Conservation (phyloP, 2,888 invertebrate genomes). For the Antheraea yamamai region DNA sequence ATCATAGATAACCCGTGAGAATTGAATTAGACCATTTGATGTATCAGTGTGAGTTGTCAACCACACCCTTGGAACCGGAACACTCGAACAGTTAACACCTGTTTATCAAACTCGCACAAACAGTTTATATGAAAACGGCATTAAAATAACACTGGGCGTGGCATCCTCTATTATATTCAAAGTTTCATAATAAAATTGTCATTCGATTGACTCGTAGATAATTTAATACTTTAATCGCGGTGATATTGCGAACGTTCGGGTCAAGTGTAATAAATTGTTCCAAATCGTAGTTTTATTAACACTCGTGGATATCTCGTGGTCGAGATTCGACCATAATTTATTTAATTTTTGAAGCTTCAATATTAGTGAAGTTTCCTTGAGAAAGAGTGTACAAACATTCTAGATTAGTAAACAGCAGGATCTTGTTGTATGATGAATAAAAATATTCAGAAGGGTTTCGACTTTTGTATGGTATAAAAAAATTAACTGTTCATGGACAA, state of each 20-base stretch:
- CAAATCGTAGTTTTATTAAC: neutral
- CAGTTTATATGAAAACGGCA: neutral
- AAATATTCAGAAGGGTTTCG: too few relatives aligned
- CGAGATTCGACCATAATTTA: too few relatives aligned
- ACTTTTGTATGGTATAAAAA: too few relatives aligned
- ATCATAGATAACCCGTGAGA: neutral
- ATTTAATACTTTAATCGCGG: constrained; percentile 14
- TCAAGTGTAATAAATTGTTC: constrained; percentile 3
- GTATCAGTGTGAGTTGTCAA: too few relatives aligned
- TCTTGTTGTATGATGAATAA: too few relatives aligned
- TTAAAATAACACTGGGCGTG: neutral
- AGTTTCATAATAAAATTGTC: constrained; percentile 16
- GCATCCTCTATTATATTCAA: constrained; percentile 4
- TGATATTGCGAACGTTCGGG: neutral
- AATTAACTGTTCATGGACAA: too few relatives aligned
- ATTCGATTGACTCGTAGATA: constrained; percentile 13
- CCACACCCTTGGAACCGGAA: neutral
- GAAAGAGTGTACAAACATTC: too few relatives aligned
- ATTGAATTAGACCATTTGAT: neutral
- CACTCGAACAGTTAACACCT: neutral
- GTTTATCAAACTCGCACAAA: neutral
- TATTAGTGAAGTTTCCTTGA: too few relatives aligned
- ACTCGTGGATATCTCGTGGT: neutral
- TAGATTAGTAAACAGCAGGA: too few relatives aligned
- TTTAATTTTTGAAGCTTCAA: too few relatives aligned